These are phyloP conservation scores for Myotis myotis DNA, from an alignment of 2,797 vertebrate genomes.

Conservation along the genomic window DNA sequence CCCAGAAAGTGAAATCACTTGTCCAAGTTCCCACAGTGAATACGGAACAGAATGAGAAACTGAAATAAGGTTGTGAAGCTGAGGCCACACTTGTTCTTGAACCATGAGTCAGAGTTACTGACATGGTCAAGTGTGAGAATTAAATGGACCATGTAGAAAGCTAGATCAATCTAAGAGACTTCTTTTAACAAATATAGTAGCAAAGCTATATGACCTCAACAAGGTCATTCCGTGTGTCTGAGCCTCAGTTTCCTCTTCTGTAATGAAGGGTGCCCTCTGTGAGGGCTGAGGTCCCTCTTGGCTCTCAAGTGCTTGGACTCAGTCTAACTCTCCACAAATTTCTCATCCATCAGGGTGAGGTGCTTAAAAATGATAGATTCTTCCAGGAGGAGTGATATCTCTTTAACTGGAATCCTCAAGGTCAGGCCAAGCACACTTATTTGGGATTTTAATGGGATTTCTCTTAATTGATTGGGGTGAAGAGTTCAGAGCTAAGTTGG, in stretches of 20 bases:
- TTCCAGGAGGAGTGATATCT: conserved; percentile 26
- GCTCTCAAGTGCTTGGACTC: neutral
- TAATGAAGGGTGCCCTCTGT: neutral
- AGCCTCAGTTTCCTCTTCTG: conserved; percentile 3
- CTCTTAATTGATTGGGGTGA: conserved; percentile 72
- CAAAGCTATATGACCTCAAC: neutral
- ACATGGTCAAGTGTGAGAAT: neutral
- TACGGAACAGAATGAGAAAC: neutral
- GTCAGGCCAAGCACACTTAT: conserved; percentile 55
- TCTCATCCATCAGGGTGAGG: neutral
- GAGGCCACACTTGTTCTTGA: neutral
- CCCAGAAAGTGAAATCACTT: neutral
- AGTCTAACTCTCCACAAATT: neutral
- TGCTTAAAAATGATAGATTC: conserved; percentile 44
- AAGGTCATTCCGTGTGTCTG: neutral
- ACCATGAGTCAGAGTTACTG: neutral
- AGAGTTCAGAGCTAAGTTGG: conserved; percentile 67
- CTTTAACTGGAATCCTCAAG: conserved; percentile 35
- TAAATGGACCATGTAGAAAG: neutral
- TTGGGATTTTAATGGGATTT: conserved; percentile 39
- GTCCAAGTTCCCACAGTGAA: neutral
- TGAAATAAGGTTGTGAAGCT: neutral
- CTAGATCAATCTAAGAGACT: neutral
- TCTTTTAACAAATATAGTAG: neutral
- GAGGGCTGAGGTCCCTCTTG: neutral